phyloP scores from a whole-genome alignment of 2,113 vertebrate genomes.

The Trogon melanurus region DNA sequence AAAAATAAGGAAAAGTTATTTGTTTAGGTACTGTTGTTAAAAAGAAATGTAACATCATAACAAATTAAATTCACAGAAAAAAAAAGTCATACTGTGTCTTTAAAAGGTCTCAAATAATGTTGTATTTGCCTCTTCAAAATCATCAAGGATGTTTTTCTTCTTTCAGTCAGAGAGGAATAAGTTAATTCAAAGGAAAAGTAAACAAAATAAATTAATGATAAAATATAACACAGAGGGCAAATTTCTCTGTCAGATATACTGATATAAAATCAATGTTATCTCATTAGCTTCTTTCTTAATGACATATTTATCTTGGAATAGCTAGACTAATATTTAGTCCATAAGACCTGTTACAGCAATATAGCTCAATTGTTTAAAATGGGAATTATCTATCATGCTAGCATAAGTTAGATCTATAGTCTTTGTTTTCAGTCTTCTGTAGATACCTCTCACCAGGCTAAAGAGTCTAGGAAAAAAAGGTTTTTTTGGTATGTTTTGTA shows the following conservation, averaged over 20 bases:
- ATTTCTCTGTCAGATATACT: not conserved
- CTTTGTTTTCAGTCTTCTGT: not conserved
- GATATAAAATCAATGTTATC: not conserved
- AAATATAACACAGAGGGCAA: not conserved
- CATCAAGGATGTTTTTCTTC: not conserved
- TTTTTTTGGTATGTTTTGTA: not conserved
- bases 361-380: not conserved
- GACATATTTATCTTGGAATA: not conserved
- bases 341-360: not conserved
- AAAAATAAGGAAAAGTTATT: not conserved
- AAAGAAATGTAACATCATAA: not conserved
- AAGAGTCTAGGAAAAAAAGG: not conserved
- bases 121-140: not conserved
- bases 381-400: not conserved
- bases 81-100: not conserved
- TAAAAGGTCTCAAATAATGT: not conserved
- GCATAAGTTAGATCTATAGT: not conserved
- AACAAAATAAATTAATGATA: not conserved
- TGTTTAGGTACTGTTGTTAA: not conserved
- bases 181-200: not conserved
- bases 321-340: not conserved
- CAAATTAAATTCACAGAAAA: not conserved
- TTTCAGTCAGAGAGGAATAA: not conserved
- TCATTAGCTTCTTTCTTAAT: not conserved
- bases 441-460: not conserved